Conservation (phyloP, 2,113 vertebrate species). For the Tetrax tetrax region DNA sequence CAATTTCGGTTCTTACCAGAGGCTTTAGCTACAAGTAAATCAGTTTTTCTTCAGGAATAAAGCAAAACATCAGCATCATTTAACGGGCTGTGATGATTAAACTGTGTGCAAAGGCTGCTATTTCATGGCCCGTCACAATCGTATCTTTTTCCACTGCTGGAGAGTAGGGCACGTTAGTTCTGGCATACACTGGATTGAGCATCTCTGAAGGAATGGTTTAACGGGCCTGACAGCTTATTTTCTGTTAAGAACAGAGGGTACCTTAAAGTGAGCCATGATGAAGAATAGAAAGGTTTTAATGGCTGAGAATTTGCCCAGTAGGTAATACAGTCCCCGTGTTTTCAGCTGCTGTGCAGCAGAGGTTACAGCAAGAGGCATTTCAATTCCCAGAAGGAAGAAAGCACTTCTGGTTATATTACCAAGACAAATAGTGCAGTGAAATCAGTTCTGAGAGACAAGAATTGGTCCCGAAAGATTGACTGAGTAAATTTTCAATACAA, state of each 20-base stretch:
- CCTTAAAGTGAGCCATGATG: not conserved
- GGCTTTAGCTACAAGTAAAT: not conserved
- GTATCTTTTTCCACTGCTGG: not conserved
- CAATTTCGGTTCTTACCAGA: not conserved
- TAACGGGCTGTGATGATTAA: not conserved
- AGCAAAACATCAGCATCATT: not conserved
- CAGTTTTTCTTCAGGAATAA: not conserved
- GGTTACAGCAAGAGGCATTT: conserved; percentile 26
- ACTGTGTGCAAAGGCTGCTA: not conserved
- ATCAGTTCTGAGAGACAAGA: conserved; percentile 55
- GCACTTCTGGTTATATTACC: conserved; percentile 54
- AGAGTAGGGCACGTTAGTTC: not conserved
- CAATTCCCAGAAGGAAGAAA: conserved; percentile 56
- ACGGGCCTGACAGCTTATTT: not conserved
- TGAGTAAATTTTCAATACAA: conserved; percentile 60
- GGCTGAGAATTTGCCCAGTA: not conserved
- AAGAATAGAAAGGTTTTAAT: not conserved
- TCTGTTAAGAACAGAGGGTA: not conserved
- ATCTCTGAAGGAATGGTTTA: not conserved
- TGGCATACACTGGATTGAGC: not conserved
- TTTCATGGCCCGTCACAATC: not conserved
- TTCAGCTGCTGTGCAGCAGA: not conserved
- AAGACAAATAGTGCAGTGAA: conserved; percentile 54
- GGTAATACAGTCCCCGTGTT: not conserved
- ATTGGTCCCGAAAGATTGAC: conserved; percentile 44